phyloP scores from a whole-genome alignment of 1,140 invertebrate species.

The Habropoda laboriosa region DNA sequence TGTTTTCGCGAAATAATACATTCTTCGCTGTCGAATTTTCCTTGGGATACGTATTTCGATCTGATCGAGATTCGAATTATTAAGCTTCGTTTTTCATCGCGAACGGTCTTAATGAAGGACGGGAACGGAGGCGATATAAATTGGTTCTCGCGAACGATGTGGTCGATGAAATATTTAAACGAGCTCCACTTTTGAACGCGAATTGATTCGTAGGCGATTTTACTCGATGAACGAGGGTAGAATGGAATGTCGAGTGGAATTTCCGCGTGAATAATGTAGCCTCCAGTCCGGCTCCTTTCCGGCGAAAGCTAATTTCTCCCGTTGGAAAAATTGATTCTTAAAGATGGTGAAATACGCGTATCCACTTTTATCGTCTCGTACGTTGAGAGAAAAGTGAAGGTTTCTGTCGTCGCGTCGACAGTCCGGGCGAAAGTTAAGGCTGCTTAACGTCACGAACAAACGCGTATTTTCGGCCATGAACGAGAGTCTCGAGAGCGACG shows the following conservation, averaged over 20 bases:
- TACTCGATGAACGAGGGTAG: too few relatives aligned
- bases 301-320: background rate
- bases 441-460: background rate
- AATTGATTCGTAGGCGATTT: background rate
- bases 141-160: too few relatives aligned
- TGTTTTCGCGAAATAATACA: slow-evolving; percentile 14
- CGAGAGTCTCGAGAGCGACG: background rate
- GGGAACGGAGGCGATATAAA: background rate
- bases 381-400: background rate
- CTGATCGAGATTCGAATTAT: background rate
- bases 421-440: too few relatives aligned
- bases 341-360: background rate
- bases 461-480: background rate
- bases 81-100: too few relatives aligned
- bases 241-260: too few relatives aligned
- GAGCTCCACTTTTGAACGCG: background rate
- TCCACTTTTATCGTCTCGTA: too few relatives aligned
- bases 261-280: background rate
- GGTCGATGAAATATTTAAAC: background rate
- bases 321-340: background rate
- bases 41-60: background rate
- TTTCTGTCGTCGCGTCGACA: background rate
- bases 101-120: background rate
- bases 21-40: background rate
- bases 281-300: background rate